A percentile compares a stretch with the other conserved stretches of the same genome.
These are phyloP conservation scores for Scleropages formosus DNA, from an alignment of 2,797 vertebrate genomes.

Conservation along the genomic window DNA sequence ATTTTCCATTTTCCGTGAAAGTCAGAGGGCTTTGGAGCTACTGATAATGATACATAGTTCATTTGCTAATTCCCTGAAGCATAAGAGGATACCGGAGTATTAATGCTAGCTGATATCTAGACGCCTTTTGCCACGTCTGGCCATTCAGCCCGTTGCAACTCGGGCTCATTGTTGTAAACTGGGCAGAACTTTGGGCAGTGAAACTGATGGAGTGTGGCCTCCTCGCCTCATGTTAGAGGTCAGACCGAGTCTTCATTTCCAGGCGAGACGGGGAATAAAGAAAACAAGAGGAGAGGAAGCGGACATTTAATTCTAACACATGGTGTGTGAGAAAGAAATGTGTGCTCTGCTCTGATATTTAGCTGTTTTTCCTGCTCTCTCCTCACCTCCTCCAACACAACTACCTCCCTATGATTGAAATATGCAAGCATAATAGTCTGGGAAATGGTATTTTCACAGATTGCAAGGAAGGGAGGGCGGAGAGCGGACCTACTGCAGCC, in stretches of 20 bases:
- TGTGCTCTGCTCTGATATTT: constrained; percentile 55
- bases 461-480: constrained; percentile 23
- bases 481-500: constrained; percentile 35
- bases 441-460: constrained; percentile 47
- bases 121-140: too few relatives aligned
- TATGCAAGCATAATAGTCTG: constrained; percentile 61
- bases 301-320: constrained; percentile 64
- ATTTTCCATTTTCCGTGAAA: too few relatives aligned
- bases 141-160: too few relatives aligned
- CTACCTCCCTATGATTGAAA: constrained; percentile 54
- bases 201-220: not conserved
- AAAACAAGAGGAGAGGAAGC: constrained; percentile 59
- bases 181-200: not conserved
- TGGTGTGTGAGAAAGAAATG: constrained; percentile 62
- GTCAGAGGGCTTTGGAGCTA: too few relatives aligned
- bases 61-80: too few relatives aligned
- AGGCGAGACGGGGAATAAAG: constrained; percentile 62
- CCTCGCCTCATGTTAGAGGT: constrained; percentile 47
- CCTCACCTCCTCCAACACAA: constrained; percentile 39
- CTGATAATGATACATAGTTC: too few relatives aligned
- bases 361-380: constrained; percentile 8
- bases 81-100: too few relatives aligned
- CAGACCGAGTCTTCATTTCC: constrained; percentile 52
- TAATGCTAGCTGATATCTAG: too few relatives aligned
- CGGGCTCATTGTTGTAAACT: too few relatives aligned